Percentiles rank a stretch among this genome's conserved stretches.
Conservation (phyloP, 2,113 vertebrate species). For the Diglossa brunneiventris region DNA sequence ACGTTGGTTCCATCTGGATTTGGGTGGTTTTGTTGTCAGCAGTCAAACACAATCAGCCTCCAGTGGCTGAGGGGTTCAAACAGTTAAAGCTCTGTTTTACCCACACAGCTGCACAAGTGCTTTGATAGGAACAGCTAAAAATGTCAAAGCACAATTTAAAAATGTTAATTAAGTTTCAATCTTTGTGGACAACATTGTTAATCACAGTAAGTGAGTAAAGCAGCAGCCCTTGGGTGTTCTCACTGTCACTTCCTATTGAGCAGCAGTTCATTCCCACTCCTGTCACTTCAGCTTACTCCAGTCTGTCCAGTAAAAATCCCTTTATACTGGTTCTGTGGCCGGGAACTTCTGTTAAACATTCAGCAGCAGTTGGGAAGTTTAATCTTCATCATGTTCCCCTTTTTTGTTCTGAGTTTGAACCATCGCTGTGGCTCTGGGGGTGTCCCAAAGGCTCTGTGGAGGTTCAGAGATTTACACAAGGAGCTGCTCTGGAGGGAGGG, state of each 20-base stretch:
- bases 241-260: slow-evolving; percentile 11
- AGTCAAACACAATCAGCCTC: not conserved
- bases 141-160: slow-evolving; percentile 50
- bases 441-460: not conserved
- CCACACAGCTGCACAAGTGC: not conserved
- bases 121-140: slow-evolving; percentile 25
- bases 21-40: not conserved
- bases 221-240: slow-evolving; percentile 7
- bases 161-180: slow-evolving; percentile 51
- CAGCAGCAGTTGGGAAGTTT: not conserved
- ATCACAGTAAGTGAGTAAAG: slow-evolving; percentile 25
- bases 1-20: not conserved
- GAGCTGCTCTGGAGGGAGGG: no score
- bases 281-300: not conserved
- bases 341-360: not conserved
- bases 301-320: not conserved
- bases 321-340: not conserved
- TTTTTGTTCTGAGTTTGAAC: not conserved
- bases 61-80: not conserved
- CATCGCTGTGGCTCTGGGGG: not conserved
- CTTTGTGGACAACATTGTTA: slow-evolving; percentile 45
- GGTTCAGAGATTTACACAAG: no score
- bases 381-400: not conserved
- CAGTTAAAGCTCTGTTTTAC: not conserved
- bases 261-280: not conserved